Evolutionary conservation across 2,888 invertebrate species (phyloP).

Genomic region (Megastigmus dorsalis): DNA sequence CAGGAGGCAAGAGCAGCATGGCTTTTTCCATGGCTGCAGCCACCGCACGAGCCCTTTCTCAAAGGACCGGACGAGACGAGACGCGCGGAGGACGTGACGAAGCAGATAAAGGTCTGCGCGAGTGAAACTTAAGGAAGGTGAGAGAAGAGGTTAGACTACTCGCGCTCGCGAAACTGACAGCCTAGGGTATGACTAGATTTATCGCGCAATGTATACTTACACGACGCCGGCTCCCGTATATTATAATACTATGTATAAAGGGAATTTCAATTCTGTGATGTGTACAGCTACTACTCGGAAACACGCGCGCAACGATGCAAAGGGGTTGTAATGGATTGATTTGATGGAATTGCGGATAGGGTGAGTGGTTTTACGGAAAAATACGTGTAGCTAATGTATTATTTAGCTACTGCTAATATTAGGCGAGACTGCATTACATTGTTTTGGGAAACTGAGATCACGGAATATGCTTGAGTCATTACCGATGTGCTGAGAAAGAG

Average conservation of each 20-base stretch:
- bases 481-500: too few species aligned
- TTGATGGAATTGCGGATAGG: not conserved
- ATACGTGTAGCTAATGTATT: too few species aligned
- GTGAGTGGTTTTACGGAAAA: too few species aligned
- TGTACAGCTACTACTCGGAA: not conserved
- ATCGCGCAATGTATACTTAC: slow-evolving; percentile 30
- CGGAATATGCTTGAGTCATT: too few species aligned
- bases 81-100: not conserved
- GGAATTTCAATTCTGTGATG: slow-evolving; percentile 18
- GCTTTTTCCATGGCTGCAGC: too few species aligned
- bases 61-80: not conserved
- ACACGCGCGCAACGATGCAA: not conserved
- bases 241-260: slow-evolving; percentile 8
- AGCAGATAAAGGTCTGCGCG: slow-evolving; percentile 19
- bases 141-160: slow-evolving; percentile 26
- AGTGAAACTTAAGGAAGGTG: slow-evolving; percentile 42
- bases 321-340: slow-evolving; percentile 1
- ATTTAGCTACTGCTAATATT: too few species aligned
- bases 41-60: not conserved
- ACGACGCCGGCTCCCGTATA: slow-evolving; percentile 4
- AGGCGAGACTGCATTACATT: too few species aligned
- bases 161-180: slow-evolving; percentile 32
- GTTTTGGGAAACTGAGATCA: too few species aligned
- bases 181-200: slow-evolving; percentile 41
- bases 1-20: too few species aligned